Percentiles rank a stretch among this genome's conserved stretches.
Conservation (phyloP, 1,140 invertebrate genomes). For the Cepaea nemoralis region DNA sequence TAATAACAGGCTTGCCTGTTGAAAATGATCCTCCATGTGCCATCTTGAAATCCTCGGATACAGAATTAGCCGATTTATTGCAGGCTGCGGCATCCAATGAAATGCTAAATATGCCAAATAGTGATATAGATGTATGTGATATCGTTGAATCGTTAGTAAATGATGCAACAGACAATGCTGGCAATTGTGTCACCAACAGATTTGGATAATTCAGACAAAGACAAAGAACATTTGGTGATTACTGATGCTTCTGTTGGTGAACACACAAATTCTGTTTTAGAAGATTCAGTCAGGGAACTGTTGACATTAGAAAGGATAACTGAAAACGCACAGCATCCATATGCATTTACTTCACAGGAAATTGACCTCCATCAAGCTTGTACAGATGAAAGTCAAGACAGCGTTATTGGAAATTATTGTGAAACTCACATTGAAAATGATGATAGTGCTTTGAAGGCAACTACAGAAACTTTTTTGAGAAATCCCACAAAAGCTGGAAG, state of each 20-base stretch:
- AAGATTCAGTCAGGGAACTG: no score
- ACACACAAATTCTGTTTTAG: no score
- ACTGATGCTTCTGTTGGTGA: no score
- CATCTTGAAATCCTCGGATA: background rate
- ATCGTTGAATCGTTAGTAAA: background rate
- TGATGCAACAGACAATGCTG: background rate
- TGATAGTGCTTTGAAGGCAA: background rate
- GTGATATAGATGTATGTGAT: background rate
- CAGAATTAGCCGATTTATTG: no score
- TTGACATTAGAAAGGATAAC: background rate
- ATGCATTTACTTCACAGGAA: background rate
- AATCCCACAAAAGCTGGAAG: background rate
- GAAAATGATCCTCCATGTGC: constrained; percentile 7
- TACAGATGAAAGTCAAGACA: background rate
- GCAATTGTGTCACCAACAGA: background rate
- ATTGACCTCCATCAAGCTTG: background rate
- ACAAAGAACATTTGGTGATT: no score
- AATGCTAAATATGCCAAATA: background rate
- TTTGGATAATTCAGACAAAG: background rate
- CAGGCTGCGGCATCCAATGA: background rate
- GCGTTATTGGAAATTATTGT: background rate
- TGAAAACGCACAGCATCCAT: background rate
- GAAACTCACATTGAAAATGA: background rate
- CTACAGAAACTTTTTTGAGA: background rate
- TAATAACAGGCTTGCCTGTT: background rate